phyloP scores from a whole-genome alignment of 2,888 invertebrate species.

The Callosobruchus maculatus region DNA sequence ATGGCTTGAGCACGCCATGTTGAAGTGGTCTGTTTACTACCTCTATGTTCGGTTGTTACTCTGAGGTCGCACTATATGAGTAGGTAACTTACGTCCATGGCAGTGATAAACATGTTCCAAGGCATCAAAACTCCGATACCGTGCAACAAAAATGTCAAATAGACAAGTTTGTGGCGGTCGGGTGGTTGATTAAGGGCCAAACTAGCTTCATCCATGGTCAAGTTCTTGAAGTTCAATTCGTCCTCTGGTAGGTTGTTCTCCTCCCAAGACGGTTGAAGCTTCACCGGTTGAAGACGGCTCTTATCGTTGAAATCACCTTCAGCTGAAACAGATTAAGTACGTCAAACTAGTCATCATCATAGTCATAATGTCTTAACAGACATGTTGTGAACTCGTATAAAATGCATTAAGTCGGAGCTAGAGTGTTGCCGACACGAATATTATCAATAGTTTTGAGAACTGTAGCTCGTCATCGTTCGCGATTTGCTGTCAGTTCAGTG shows the following conservation, averaged over 20 bases:
- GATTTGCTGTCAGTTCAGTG: too few relatives aligned
- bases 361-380: too few relatives aligned
- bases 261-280: conserved; percentile 85
- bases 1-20: too few relatives aligned
- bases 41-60: too few relatives aligned
- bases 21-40: too few relatives aligned
- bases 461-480: too few relatives aligned
- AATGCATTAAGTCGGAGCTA: too few relatives aligned
- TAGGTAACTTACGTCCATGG: conserved; percentile 64
- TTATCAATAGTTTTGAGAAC: too few relatives aligned
- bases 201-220: conserved; percentile 65
- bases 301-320: conserved; percentile 52
- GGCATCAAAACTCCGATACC: conserved; percentile 93
- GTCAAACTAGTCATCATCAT: background rate
- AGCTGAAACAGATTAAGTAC: background rate
- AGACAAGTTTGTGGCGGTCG: conserved; percentile 79
- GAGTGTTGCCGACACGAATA: too few relatives aligned
- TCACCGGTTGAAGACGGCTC: conserved; percentile 66
- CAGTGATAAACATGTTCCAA: conserved; percentile 99
- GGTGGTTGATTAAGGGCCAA: conserved; percentile 73
- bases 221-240: conserved; percentile 69
- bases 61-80: background rate
- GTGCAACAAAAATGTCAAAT: conserved; percentile 84
- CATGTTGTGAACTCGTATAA: too few relatives aligned
- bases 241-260: conserved; percentile 79